Conservation (phyloP, 2,797 vertebrate genomes). For the Cossypha caffra region DNA sequence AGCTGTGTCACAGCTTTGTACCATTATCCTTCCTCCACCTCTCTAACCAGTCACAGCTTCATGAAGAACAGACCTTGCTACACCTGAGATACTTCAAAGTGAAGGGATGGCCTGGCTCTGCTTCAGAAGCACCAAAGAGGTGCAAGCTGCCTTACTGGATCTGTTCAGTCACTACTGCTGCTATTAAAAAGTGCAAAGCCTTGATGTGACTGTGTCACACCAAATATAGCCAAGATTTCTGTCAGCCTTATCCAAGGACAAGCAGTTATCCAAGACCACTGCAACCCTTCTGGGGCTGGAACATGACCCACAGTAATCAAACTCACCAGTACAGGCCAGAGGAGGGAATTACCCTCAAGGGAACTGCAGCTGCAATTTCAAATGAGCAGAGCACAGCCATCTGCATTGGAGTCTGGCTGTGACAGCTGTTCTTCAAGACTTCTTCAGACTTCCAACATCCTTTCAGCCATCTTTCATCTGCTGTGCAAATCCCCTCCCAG, state of each 20-base stretch:
- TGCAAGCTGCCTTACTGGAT: background rate
- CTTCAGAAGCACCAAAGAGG: background rate
- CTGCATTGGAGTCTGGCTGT: background rate
- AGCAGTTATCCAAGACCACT: background rate
- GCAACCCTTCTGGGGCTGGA: background rate
- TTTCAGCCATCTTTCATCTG: background rate
- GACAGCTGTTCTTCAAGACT: background rate
- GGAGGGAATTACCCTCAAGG: background rate
- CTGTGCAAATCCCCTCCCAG: background rate
- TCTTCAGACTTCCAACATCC: background rate
- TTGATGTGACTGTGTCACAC: background rate
- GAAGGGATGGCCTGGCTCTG: background rate
- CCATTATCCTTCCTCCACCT: constrained; percentile 55
- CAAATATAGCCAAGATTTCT: background rate
- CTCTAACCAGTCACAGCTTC: constrained; percentile 21
- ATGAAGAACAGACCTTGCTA: background rate
- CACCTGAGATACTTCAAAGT: constrained; percentile 2
- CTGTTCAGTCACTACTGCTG: background rate
- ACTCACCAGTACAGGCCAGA: background rate
- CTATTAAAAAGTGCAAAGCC: background rate
- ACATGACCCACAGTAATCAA: background rate
- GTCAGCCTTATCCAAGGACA: background rate
- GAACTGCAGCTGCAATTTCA: background rate
- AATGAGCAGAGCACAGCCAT: background rate
- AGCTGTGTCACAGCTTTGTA: constrained; percentile 51